Conservation (phyloP, 2,113 vertebrate species). For the Cranoglanis bouderius region DNA sequence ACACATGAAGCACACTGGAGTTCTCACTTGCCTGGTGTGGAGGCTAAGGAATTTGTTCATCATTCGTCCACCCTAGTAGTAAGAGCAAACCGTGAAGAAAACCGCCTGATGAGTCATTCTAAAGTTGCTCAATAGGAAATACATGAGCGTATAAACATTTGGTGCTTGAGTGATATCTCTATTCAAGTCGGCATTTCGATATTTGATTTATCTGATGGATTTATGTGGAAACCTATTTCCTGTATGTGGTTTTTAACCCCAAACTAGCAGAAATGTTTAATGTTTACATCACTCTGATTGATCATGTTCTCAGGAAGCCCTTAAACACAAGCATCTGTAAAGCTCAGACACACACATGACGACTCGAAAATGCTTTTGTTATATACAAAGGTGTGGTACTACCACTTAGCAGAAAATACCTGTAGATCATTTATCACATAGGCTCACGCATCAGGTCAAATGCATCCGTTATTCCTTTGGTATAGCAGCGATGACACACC, state of each 20-base stretch:
- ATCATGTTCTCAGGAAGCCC: not conserved
- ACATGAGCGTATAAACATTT: not conserved
- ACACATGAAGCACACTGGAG: not conserved
- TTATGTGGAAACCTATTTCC: not conserved
- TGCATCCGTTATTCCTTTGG: not conserved
- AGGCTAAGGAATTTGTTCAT: not conserved
- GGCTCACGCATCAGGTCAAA: not conserved
- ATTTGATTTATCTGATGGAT: not conserved
- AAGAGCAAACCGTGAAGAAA: not conserved
- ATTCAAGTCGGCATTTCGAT: not conserved
- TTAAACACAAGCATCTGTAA: not conserved
- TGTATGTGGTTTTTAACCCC: not conserved
- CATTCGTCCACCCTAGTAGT: not conserved
- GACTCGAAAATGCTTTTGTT: not conserved
- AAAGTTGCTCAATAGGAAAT: not conserved
- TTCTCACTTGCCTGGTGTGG: not conserved
- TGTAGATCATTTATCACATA: not conserved
- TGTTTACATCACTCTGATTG: not conserved
- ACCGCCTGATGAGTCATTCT: not conserved
- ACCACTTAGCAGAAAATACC: not conserved
- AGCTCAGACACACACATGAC: not conserved
- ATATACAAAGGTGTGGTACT: not conserved
- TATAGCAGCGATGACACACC: not conserved
- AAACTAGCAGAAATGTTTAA: not conserved
- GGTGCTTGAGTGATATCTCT: not conserved